Base-by-base conservation (phyloP, 2,888 invertebrate genomes). In the Cheilosia urbana region DNA sequence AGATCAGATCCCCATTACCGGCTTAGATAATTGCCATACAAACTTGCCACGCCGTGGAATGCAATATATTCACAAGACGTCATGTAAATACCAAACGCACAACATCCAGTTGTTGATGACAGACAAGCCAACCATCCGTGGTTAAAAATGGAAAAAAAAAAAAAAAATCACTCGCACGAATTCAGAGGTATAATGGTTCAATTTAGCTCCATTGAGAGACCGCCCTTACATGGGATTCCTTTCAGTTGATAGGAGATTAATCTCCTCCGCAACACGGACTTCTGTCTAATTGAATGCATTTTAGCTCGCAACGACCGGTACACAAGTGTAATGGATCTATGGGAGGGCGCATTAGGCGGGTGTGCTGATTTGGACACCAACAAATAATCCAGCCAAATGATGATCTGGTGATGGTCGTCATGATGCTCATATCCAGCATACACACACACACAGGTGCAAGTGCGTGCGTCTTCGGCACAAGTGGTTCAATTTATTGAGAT, bases 401-500 rank as follows among this genome's bases (percentile, higher is more conserved):
- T 66, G 69, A 63, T 60, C 60, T 55, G 24, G 45, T 34, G 24
- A 47, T 55, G 65, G 45, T 19, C 60, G 45, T 19, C 60, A 30
- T 30, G 37, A 60, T 71, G 47, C 34, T 69, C 53, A 60, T 65
- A 75, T 57, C 55, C 58, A 57, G 37, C 66, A 68, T 13, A 37
- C 42, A 42, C 66, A 65, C 76, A 65, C 42, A 60, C 60, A 65
- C 21, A 47, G 47, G 53, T 19, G 24, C 27, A 53, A 40, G 53
- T 34, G 30, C 24, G 34, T 60, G 45, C 51, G 45, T 62, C 53
- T 21, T 65, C 42, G 24, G 42, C 42, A 45, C 30, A 60, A 76
- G 45, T 75, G 76, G 60, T 65, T 77, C 30, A 72, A 66, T 77
- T 73, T 82, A 77, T 77, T 72, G 71, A 76, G 60, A 76, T 76